A percentile compares a stretch with the other conserved stretches of the same genome.
phyloP scores from a whole-genome alignment of 2,888 invertebrate genomes.

The Lasioglossum oenotherae region DNA sequence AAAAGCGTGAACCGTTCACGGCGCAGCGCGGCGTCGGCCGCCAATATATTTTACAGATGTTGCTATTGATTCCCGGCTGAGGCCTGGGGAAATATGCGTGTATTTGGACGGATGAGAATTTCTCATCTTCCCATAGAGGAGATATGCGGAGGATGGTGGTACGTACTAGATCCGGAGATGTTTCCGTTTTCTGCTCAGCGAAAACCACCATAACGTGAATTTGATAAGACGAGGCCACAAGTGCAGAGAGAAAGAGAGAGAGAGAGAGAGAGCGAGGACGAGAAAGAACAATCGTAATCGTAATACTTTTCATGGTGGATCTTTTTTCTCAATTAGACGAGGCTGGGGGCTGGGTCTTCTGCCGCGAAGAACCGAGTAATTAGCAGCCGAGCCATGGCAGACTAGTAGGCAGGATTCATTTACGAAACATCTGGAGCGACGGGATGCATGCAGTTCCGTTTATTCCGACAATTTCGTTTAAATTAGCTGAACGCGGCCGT shows the following conservation, averaged over 20 bases:
- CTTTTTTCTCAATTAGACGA: conserved; percentile 28
- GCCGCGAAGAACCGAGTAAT: conserved; percentile 64
- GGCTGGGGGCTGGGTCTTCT: conserved; percentile 22
- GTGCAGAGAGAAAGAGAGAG: neutral
- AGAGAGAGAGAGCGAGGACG: neutral
- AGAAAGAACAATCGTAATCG: neutral
- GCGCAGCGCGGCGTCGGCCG: neutral
- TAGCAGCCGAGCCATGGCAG: conserved; percentile 64
- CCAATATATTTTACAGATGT: conserved; percentile 37
- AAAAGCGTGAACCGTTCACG: neutral
- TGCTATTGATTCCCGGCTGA: conserved; percentile 19
- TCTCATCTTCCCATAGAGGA: conserved; percentile 22
- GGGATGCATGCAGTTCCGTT: conserved; percentile 83
- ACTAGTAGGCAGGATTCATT: conserved; percentile 75
- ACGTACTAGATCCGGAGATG: neutral
- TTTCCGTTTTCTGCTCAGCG: conserved; percentile 3
- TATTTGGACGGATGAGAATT: conserved; percentile 34
- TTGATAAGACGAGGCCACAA: conserved; percentile 26
- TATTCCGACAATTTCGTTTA: conserved; percentile 82
- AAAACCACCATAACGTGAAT: conserved; percentile 20
- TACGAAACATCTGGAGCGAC: conserved; percentile 81
- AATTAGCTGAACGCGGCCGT: conserved; percentile 79
- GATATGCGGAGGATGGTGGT: neutral
- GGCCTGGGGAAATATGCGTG: conserved; percentile 9
- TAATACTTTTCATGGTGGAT: conserved; percentile 60